phyloP scores from a whole-genome alignment of 2,888 invertebrate genomes.

The Amblyteles armatorius region DNA sequence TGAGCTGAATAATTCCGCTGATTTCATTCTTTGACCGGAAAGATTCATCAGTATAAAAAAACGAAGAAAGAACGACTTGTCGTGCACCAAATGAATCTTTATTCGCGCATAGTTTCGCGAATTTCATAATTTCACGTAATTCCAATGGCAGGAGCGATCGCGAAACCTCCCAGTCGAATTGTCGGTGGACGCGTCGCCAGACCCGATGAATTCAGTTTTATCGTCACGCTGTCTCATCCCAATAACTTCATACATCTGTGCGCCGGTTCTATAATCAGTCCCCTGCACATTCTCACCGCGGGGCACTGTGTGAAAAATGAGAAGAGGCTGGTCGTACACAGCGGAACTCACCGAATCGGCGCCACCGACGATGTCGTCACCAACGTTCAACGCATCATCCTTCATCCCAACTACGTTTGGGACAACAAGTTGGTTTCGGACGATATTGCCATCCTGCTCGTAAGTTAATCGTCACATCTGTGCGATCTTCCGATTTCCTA shows the following conservation, averaged over 20 bases:
- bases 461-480: background rate
- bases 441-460: constrained; percentile 12
- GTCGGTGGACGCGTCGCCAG: background rate
- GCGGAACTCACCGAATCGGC: background rate
- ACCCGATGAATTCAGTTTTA: constrained; percentile 1
- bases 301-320: background rate
- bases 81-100: too few relatives aligned
- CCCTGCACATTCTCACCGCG: constrained; percentile 3
- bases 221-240: background rate
- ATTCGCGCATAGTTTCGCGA: background rate
- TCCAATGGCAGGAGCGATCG: background rate
- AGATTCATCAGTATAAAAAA: background rate
- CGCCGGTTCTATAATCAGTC: constrained; percentile 9
- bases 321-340: background rate
- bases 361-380: background rate
- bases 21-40: background rate
- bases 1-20: background rate
- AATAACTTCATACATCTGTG: background rate
- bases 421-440: background rate
- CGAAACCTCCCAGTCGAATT: constrained; percentile 1
- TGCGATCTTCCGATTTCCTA: background rate
- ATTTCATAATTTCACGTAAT: background rate
- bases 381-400: background rate
- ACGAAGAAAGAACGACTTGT: too few relatives aligned
- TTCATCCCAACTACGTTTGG: constrained; percentile 12